A percentile compares a stretch with the other conserved stretches of the same genome.
Evolutionary conservation across 2,113 vertebrate genomes (phyloP).

Genomic region (Forbesichthys papilliferus): DNA sequence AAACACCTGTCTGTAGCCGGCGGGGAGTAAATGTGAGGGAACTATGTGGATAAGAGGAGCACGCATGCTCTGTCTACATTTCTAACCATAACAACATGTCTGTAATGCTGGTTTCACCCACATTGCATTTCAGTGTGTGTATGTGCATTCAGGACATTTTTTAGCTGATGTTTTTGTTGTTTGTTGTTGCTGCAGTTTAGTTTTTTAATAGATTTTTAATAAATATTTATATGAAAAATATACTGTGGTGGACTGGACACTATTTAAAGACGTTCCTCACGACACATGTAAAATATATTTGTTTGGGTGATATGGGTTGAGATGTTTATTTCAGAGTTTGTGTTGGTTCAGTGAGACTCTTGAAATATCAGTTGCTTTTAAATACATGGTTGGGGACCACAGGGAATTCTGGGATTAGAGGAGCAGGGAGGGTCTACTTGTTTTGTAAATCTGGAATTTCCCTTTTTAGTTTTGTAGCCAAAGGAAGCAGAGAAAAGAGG

Average conservation of each 20-base stretch:
- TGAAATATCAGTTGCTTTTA: slow-evolving; percentile 45
- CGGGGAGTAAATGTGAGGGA: no score
- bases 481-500: slow-evolving; percentile 11
- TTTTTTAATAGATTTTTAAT: not conserved
- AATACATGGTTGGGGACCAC: slow-evolving; percentile 31
- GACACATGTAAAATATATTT: slow-evolving; percentile 49
- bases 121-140: no score
- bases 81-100: no score
- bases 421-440: slow-evolving; percentile 11
- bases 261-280: slow-evolving; percentile 14
- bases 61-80: no score
- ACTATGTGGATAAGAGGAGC: no score
- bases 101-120: no score
- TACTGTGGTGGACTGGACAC: not conserved
- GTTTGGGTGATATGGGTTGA: slow-evolving; percentile 5
- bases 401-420: slow-evolving; percentile 39
- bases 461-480: slow-evolving; percentile 34
- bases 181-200: not conserved
- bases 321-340: slow-evolving; percentile 23
- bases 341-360: slow-evolving; percentile 28
- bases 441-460: slow-evolving; percentile 54
- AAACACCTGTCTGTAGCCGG: no score
- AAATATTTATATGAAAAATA: no score
- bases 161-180: not conserved
- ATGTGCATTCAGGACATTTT: no score